Evolutionary conservation across 2,113 vertebrate genomes (phyloP).

Genomic region (Oreochromis niloticus): DNA sequence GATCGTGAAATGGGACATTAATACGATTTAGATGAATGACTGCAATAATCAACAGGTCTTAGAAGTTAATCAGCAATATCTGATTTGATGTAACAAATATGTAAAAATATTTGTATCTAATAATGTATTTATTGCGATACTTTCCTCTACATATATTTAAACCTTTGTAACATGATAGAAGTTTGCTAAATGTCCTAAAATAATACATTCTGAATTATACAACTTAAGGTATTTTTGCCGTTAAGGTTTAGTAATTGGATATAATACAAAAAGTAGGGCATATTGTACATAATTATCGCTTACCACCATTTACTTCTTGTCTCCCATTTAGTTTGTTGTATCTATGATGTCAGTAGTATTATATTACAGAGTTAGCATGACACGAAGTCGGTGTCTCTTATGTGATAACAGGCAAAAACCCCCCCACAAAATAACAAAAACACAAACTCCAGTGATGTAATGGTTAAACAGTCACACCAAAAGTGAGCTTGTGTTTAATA

Average conservation of each 20-base stretch:
- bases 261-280: neutral
- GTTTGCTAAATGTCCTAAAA: neutral
- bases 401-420: rapidly evolving
- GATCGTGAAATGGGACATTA: neutral
- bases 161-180: neutral
- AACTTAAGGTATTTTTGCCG: neutral
- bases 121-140: neutral
- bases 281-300: neutral
- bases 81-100: neutral
- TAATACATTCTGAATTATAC: neutral
- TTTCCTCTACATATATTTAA: neutral
- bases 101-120: neutral
- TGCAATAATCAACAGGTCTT: neutral
- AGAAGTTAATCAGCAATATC: neutral
- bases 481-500: neutral
- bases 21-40: neutral
- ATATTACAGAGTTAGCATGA: neutral
- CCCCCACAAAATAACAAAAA: rapidly evolving
- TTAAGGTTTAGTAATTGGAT: neutral
- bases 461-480: neutral
- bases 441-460: neutral
- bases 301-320: neutral
- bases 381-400: neutral
- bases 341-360: neutral
- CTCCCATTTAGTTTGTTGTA: neutral